These are phyloP conservation scores for Campaea margaritaria DNA, from an alignment of 2,888 invertebrate genomes.

Conservation along the genomic window DNA sequence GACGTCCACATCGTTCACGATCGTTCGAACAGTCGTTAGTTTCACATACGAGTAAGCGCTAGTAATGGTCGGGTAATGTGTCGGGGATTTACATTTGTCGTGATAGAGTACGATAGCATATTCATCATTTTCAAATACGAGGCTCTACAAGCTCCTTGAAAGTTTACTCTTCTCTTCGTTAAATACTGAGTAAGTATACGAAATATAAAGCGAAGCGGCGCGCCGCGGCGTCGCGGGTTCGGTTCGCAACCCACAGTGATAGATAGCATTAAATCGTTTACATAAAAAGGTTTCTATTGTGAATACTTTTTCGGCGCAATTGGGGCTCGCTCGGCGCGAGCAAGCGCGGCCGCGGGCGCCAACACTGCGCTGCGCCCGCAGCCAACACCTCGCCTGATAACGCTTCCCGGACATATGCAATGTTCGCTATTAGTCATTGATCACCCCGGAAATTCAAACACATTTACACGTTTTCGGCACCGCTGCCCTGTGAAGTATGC, in stretches of 20 bases:
- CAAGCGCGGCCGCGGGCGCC: neutral
- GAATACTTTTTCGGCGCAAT: neutral
- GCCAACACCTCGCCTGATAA: neutral
- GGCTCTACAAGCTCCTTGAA: too few relatives aligned
- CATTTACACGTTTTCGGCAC: too few relatives aligned
- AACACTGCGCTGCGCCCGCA: neutral
- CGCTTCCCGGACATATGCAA: neutral
- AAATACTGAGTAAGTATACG: too few relatives aligned
- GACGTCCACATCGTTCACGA: too few relatives aligned
- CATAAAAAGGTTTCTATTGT: neutral
- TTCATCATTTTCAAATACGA: neutral
- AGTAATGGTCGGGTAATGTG: neutral
- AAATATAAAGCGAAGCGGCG: too few relatives aligned
- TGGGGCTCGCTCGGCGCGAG: neutral
- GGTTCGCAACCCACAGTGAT: too few relatives aligned
- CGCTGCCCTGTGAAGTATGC: too few relatives aligned
- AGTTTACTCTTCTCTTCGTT: neutral
- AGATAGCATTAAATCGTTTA: neutral
- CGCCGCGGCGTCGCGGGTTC: too few relatives aligned
- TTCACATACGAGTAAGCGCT: neutral
- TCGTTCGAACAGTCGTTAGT: too few relatives aligned
- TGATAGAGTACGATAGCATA: neutral
- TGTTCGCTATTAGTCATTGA: too few relatives aligned
- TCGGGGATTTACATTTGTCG: neutral
- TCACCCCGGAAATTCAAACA: too few relatives aligned